These are phyloP conservation scores for Netelia inedita DNA, from an alignment of 2,888 invertebrate species.

Conservation along the genomic window DNA sequence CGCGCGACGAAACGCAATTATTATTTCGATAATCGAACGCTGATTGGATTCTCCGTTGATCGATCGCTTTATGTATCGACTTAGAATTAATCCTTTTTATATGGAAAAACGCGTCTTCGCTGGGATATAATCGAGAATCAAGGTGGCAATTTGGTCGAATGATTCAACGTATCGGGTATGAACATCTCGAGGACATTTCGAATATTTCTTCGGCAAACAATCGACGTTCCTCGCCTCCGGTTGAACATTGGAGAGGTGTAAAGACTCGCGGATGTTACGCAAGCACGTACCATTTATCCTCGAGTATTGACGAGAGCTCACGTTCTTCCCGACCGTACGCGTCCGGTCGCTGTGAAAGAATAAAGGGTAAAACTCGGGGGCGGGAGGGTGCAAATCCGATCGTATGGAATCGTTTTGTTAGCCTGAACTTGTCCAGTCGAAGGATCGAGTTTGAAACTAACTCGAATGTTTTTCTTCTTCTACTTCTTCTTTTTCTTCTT, in stretches of 20 bases:
- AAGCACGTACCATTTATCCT: slow-evolving; percentile 52
- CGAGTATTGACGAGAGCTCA: slow-evolving; percentile 32
- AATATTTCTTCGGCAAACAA: background rate
- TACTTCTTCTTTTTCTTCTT: background rate
- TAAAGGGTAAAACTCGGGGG: background rate
- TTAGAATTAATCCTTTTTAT: too few relatives aligned
- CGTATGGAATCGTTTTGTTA: background rate
- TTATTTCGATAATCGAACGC: too few relatives aligned
- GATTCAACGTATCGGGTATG: too few relatives aligned
- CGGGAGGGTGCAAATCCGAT: background rate
- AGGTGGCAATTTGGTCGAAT: too few relatives aligned
- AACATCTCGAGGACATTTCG: background rate
- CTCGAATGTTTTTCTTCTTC: background rate
- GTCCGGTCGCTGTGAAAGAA: background rate
- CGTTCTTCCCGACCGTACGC: slow-evolving; percentile 4
- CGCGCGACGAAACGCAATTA: too few relatives aligned
- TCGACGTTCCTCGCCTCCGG: background rate
- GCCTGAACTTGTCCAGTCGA: too few relatives aligned
- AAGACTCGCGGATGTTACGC: slow-evolving; percentile 33
- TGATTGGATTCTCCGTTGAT: too few relatives aligned
- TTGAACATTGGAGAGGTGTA: background rate
- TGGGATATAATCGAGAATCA: too few relatives aligned
- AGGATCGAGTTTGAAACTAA: too few relatives aligned
- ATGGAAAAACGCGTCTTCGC: too few relatives aligned
- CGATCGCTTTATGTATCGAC: too few relatives aligned